These are phyloP conservation scores for Azorinus chamasolen DNA, from an alignment of 2,888 invertebrate species.

Conservation along the genomic window DNA sequence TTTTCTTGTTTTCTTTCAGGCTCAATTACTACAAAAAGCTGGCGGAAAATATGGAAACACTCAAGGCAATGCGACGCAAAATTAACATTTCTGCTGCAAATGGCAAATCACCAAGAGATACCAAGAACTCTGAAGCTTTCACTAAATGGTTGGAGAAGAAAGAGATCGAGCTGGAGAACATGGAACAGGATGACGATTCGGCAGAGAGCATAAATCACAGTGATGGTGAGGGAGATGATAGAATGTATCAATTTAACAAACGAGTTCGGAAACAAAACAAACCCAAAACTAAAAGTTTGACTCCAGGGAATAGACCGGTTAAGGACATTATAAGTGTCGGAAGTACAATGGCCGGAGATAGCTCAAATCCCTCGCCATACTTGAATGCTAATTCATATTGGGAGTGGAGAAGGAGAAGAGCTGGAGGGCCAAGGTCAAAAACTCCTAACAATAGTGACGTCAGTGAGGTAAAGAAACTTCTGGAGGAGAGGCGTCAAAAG, in stretches of 20 bases:
- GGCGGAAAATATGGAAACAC: constrained; percentile 28
- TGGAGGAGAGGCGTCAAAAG: constrained; percentile 75
- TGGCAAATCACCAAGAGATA: constrained; percentile 8
- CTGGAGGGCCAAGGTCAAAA: constrained; percentile 29
- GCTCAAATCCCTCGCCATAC: constrained; percentile 53
- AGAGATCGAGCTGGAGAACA: constrained; percentile 42
- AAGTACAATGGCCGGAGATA: constrained; percentile 60
- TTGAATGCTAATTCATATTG: constrained; percentile 66
- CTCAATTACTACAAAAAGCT: constrained; percentile 36
- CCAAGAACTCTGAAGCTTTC: constrained; percentile 64
- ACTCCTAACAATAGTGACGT: constrained; percentile 52
- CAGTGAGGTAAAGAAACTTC: constrained; percentile 57
- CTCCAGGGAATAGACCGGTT: constrained; percentile 57
- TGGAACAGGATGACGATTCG: constrained; percentile 49
- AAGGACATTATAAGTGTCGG: constrained; percentile 61
- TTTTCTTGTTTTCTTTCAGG: too few relatives aligned
- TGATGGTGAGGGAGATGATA: constrained; percentile 59
- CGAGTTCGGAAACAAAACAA: constrained; percentile 56
- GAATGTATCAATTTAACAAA: constrained; percentile 63
- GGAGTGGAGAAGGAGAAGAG: constrained; percentile 64
- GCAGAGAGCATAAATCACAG: constrained; percentile 26
- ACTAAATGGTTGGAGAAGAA: constrained; percentile 74
- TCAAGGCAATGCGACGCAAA: constrained; percentile 49
- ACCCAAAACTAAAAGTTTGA: constrained; percentile 37
- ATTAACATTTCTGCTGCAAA: constrained; percentile 40